These are phyloP conservation scores for Diploptera punctata DNA, from an alignment of 2,888 invertebrate species.

Conservation along the genomic window DNA sequence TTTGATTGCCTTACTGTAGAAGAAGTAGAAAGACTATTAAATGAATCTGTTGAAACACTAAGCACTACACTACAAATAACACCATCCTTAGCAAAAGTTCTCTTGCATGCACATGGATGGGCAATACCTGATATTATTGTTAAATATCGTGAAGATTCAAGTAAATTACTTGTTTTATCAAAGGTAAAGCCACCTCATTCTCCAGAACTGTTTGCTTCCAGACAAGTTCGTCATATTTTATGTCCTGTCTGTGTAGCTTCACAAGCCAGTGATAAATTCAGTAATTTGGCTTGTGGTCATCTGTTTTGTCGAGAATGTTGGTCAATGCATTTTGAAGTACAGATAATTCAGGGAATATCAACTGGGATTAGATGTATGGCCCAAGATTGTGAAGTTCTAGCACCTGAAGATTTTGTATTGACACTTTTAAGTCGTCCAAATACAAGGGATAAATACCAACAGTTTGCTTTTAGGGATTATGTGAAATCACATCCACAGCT, in stretches of 20 bases:
- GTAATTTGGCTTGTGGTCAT: slow-evolving; percentile 87
- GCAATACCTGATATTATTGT: slow-evolving; percentile 79
- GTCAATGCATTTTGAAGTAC: slow-evolving; percentile 95
- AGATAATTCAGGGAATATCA: slow-evolving; percentile 85
- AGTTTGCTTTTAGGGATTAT: slow-evolving; percentile 95
- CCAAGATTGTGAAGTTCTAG: slow-evolving; percentile 89
- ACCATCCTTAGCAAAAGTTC: slow-evolving; percentile 91
- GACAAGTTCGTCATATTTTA: slow-evolving; percentile 47
- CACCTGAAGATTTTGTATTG: slow-evolving; percentile 96
- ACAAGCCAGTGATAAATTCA: slow-evolving; percentile 73
- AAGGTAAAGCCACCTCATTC: slow-evolving; percentile 62
- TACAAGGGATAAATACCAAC: slow-evolving; percentile 89
- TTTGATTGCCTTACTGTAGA: slow-evolving; percentile 90
- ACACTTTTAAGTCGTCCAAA: slow-evolving; percentile 79
- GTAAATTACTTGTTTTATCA: slow-evolving; percentile 64
- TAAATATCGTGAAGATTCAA: slow-evolving; percentile 81
- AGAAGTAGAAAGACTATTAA: slow-evolving; percentile 88
- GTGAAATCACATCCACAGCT: slow-evolving; percentile 91
- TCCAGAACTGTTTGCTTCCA: slow-evolving; percentile 51
- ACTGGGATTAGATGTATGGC: slow-evolving; percentile 98
- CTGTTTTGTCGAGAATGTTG: slow-evolving; percentile 96
- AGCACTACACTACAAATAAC: slow-evolving; percentile 83
- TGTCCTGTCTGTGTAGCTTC: slow-evolving; percentile 84
- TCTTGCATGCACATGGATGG: slow-evolving; percentile 92
- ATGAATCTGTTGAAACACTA: slow-evolving; percentile 90